These are phyloP conservation scores for Chaunax sp. DNA, from an alignment of 2,797 vertebrate genomes.

Conservation along the genomic window DNA sequence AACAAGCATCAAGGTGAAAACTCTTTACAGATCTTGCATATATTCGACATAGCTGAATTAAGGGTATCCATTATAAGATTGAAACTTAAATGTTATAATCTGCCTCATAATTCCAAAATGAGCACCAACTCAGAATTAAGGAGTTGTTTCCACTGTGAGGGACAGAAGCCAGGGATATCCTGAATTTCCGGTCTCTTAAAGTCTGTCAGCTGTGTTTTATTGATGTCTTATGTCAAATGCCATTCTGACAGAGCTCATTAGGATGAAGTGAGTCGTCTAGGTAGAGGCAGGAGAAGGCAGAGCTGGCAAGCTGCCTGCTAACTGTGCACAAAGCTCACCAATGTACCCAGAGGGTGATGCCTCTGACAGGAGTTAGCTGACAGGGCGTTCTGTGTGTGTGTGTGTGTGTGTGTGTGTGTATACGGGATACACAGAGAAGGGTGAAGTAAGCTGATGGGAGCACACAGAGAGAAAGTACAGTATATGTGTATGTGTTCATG, in stretches of 20 bases:
- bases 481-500: constrained; percentile 57
- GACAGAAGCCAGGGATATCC: constrained; percentile 49
- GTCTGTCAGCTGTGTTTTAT: constrained; percentile 78
- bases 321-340: constrained; percentile 81
- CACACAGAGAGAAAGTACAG: constrained; percentile 34
- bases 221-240: constrained; percentile 86
- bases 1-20: background rate
- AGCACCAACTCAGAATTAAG: constrained; percentile 35
- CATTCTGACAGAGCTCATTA: constrained; percentile 85
- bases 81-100: background rate
- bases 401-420: constrained; percentile 38
- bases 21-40: background rate
- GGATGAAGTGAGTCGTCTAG: constrained; percentile 75
- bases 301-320: constrained; percentile 81
- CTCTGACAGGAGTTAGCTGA: constrained; percentile 88
- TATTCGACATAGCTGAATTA: too few relatives aligned
- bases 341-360: constrained; percentile 79
- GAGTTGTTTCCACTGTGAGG: constrained; percentile 34
- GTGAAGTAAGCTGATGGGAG: constrained; percentile 28
- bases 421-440: too few relatives aligned
- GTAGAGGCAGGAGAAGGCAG: constrained; percentile 77
- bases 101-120: constrained; percentile 12
- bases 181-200: constrained; percentile 61
- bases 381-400: constrained; percentile 65
- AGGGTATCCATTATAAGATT: background rate